A percentile compares a stretch with the other conserved stretches of the same genome.
These are phyloP conservation scores for Mactra quadrangularis DNA, from an alignment of 1,140 invertebrate species.

Conservation along the genomic window DNA sequence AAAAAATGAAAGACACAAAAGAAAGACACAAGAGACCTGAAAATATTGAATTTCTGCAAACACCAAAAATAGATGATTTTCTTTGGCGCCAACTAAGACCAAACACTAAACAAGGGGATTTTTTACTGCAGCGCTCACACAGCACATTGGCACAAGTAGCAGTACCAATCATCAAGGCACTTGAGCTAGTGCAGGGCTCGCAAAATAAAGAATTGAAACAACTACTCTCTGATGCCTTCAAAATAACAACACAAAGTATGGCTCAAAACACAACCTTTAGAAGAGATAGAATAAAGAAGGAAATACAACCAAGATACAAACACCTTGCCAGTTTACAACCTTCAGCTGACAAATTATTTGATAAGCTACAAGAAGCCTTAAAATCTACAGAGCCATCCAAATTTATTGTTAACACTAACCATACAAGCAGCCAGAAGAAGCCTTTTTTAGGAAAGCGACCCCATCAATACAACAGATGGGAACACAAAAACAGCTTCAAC, in stretches of 20 bases:
- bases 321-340: neutral
- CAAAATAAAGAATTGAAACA: no score
- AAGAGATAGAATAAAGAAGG: slow-evolving; percentile 10
- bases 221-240: no score
- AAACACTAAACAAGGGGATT: no score
- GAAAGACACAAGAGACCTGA: no score
- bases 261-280: neutral
- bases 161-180: no score
- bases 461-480: neutral
- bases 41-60: no score
- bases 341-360: slow-evolving; percentile 28
- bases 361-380: slow-evolving; percentile 3
- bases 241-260: no score
- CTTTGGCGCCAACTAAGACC: no score
- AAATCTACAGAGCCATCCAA: neutral
- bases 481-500: neutral
- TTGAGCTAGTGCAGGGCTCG: no score
- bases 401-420: neutral
- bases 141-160: neutral
- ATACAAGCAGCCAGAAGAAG: neutral
- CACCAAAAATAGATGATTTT: no score
- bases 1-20: no score
- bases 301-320: slow-evolving; percentile 4
- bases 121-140: neutral
- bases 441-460: slow-evolving; percentile 14